A percentile compares a stretch with the other conserved stretches of the same genome.
These are phyloP conservation scores for Columba guinea DNA, from an alignment of 2,797 vertebrate genomes.

Conservation along the genomic window DNA sequence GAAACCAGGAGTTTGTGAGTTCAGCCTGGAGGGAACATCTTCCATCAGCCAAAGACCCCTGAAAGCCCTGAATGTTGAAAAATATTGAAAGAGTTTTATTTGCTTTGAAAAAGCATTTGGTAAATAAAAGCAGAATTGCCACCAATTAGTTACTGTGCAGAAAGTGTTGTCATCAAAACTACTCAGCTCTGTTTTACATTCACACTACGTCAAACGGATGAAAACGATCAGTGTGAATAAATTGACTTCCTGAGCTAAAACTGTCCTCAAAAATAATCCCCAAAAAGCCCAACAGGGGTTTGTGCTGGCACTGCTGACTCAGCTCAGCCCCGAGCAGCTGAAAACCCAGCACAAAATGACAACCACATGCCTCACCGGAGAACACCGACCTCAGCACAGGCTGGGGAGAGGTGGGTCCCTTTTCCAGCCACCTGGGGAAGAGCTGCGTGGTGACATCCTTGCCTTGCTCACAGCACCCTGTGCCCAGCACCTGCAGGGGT, in stretches of 20 bases:
- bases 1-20: not conserved
- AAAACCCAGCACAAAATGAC: not conserved
- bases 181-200: not conserved
- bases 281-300: not conserved
- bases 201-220: not conserved
- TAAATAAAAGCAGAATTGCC: not conserved
- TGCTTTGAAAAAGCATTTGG: not conserved
- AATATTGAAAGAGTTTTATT: not conserved
- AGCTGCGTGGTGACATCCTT: not conserved
- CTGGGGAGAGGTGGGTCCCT: rapidly evolving
- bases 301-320: not conserved
- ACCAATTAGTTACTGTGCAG: not conserved
- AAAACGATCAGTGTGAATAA: not conserved
- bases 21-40: not conserved
- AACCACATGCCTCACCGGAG: rapidly evolving
- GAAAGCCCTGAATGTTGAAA: not conserved
- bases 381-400: not conserved
- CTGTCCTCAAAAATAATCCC: not conserved
- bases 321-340: not conserved
- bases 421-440: not conserved
- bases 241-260: not conserved
- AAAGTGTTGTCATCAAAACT: not conserved
- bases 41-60: not conserved
- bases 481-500: rapidly evolving
- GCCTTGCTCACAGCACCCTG: not conserved